Evolutionary conservation across 2,113 vertebrate species (phyloP).

Genomic region (Sinocyclocheilus anophthalmus): DNA sequence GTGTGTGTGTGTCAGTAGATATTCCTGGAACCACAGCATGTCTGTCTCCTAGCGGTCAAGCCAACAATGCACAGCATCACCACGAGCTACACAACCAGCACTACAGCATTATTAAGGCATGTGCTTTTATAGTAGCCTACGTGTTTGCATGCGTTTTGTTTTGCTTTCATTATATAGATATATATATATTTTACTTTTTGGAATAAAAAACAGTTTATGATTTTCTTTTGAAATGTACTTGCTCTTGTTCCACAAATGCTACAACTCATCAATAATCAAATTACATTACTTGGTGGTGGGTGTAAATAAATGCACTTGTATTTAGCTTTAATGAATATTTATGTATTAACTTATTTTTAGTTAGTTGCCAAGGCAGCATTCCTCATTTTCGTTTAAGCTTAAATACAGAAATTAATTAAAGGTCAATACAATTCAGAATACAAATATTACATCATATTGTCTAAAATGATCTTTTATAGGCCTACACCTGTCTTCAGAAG

Average conservation of each 20-base stretch:
- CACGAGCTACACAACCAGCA: background rate
- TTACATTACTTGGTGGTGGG: constrained; percentile 28
- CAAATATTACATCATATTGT: background rate
- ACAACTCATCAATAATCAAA: constrained; percentile 15
- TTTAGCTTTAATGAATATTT: no score
- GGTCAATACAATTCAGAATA: no score
- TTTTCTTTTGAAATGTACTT: background rate
- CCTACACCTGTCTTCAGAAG: background rate
- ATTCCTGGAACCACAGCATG: background rate
- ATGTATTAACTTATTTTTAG: background rate
- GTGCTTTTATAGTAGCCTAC: background rate
- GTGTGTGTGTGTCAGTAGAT: background rate
- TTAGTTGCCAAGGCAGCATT: background rate
- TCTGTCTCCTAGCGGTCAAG: constrained; percentile 35
- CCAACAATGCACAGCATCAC: background rate
- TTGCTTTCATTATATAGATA: no score
- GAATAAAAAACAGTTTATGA: background rate
- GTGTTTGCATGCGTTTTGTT: no score
- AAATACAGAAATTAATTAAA: background rate
- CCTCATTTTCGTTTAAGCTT: background rate
- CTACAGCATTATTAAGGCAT: background rate
- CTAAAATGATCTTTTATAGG: background rate
- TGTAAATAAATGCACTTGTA: constrained; percentile 30
- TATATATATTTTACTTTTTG: no score
- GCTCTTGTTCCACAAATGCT: background rate